Base-by-base conservation (phyloP, 2,113 vertebrate species). In the Pomatorhinus ruficollis region DNA sequence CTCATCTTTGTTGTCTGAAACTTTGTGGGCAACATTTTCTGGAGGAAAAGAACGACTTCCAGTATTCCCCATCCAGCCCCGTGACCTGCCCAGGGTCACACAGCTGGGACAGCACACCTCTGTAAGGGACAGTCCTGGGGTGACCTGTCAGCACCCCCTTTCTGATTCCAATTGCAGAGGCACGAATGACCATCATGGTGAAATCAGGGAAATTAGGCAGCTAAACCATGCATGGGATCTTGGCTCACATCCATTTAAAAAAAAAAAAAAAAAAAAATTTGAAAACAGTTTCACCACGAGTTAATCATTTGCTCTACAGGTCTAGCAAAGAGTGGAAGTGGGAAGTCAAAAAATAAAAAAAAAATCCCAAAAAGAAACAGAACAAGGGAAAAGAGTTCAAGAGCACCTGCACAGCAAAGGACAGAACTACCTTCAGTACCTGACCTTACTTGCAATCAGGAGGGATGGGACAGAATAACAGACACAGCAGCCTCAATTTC, bases 1-100 rank as follows among this genome's bases (percentile, higher is more conserved):
- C 50, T 90, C 49, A 25, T 45, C 87, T 93, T 88, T 91, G 85
- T 86, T 78, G 85, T 78, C 90, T 95, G 79, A 94, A 93, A 80
- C 71, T 82, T 59, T 64, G 82, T 33, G 74, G 85, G 82, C 59
- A 90, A 83, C 42, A 17, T 80, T 87, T 91, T 91, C 85, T 81
- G 60, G 42, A 78, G 84, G 63, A 69, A 88, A 83, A 75, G 31
- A 44, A 72, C 10, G 28, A 90, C 17, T 93, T 93, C 85, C 87
- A 96, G 70, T 76, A 11, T 22, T 72, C 12, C 59, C 66, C 63
- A 72, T 60, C 24, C 69, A 77, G 44, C 35, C 44, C 39, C 40
- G 31, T 37, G 79, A 27, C 20, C 44, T n/a, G 45, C 5, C 57
- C 28, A 30, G 3, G 65, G 89, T 92, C 16, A 21, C 61, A 6